Conservation (phyloP, 2,113 vertebrate species). For the Ursus arctos region DNA sequence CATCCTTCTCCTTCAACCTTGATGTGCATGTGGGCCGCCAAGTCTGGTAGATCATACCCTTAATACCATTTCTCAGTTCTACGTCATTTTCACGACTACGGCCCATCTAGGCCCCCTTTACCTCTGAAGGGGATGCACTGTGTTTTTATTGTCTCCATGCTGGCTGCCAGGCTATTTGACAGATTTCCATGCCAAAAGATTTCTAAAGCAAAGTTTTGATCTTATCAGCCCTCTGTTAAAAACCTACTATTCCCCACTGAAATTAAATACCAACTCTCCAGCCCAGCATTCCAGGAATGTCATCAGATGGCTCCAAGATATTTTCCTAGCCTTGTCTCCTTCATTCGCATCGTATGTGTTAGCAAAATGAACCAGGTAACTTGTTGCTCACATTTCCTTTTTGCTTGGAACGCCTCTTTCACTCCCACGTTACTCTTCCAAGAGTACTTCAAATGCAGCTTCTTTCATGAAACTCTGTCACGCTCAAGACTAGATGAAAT, state of each 20-base stretch:
- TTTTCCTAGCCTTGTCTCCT: background rate
- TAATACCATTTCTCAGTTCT: background rate
- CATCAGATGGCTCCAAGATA: background rate
- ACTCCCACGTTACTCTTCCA: background rate
- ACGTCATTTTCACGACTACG: background rate
- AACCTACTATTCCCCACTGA: background rate
- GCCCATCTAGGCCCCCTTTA: background rate
- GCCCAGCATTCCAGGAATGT: background rate
- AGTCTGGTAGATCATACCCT: background rate
- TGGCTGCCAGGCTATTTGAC: background rate
- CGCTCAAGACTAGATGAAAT: conserved; percentile 1
- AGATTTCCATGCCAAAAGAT: background rate
- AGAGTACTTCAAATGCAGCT: conserved; percentile 14
- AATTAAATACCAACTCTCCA: conserved; percentile 9
- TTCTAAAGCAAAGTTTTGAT: conserved; percentile 37
- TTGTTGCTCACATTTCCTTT: background rate
- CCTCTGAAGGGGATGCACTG: background rate
- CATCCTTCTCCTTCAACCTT: background rate
- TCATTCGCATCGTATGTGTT: background rate
- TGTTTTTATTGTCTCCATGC: background rate
- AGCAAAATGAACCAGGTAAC: conserved; percentile 34
- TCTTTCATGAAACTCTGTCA: conserved; percentile 42
- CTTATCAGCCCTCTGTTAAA: background rate
- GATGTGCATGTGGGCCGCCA: background rate
- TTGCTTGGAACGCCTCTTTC: background rate